These are phyloP conservation scores for Sylvia borin DNA, from an alignment of 2,797 vertebrate species.

Conservation along the genomic window DNA sequence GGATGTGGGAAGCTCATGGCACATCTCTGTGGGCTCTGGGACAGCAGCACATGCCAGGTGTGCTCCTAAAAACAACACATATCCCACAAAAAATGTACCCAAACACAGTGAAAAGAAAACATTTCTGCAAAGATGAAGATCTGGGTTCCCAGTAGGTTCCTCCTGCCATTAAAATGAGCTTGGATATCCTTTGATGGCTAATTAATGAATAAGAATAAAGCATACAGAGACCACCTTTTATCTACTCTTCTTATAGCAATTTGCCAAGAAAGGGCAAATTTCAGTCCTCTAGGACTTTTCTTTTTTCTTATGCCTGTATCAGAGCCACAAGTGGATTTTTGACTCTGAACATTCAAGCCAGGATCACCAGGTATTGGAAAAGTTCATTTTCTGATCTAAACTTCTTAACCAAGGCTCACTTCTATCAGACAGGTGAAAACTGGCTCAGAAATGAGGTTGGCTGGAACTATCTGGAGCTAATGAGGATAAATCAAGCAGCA, in stretches of 20 bases:
- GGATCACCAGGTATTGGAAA: background rate
- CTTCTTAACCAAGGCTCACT: background rate
- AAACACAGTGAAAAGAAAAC: background rate
- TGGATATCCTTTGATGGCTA: background rate
- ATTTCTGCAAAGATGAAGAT: background rate
- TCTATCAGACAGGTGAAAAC: background rate
- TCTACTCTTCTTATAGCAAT: background rate
- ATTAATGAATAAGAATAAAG: background rate
- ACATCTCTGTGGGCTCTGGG: background rate
- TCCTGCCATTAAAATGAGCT: background rate
- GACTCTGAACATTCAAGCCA: background rate
- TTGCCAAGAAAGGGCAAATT: background rate
- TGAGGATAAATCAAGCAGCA: background rate
- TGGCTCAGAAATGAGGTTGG: background rate
- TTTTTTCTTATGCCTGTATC: background rate
- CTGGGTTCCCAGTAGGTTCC: background rate
- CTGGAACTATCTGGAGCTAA: background rate
- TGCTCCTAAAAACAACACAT: background rate
- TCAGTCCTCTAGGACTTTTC: background rate
- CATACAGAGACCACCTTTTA: background rate
- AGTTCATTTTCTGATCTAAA: background rate
- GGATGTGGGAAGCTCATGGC: background rate
- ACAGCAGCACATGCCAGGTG: background rate
- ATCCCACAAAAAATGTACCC: background rate
- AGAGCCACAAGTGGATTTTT: background rate